phyloP scores from a whole-genome alignment of 1,140 invertebrate species.

The Papilio polyxenes region DNA sequence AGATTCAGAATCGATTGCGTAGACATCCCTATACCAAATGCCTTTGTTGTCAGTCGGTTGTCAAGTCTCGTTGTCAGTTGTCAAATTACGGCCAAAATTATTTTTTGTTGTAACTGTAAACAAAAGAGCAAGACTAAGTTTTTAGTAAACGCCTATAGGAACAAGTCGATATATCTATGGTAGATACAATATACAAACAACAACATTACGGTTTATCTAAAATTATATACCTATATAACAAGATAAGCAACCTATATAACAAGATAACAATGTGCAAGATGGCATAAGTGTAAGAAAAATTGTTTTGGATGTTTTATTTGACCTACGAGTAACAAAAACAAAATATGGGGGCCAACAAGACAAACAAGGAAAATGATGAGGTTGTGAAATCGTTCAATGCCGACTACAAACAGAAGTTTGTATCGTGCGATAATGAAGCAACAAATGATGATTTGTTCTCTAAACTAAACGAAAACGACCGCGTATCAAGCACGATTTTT shows the following conservation, averaged over 20 bases:
- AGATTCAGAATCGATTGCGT: no score
- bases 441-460: not conserved
- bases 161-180: no score
- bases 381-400: not conserved
- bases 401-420: not conserved
- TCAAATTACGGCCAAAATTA: no score
- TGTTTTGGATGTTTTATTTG: not conserved
- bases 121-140: no score
- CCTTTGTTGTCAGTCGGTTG: no score
- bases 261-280: not conserved
- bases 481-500: not conserved
- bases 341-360: not conserved
- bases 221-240: no score
- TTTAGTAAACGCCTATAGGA: no score
- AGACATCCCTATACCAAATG: no score
- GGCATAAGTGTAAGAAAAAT: not conserved
- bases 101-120: no score
- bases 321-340: not conserved
- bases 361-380: not conserved
- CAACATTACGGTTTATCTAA: no score
- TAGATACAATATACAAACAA: no score
- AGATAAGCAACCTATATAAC: not conserved
- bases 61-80: no score
- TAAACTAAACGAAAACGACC: not conserved
- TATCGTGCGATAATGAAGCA: not conserved